Evolutionary conservation across 1,140 invertebrate genomes (phyloP), one percentile per base, ranked within the genome.

Genomic region (Dendroctonus ponderosae): DNA sequence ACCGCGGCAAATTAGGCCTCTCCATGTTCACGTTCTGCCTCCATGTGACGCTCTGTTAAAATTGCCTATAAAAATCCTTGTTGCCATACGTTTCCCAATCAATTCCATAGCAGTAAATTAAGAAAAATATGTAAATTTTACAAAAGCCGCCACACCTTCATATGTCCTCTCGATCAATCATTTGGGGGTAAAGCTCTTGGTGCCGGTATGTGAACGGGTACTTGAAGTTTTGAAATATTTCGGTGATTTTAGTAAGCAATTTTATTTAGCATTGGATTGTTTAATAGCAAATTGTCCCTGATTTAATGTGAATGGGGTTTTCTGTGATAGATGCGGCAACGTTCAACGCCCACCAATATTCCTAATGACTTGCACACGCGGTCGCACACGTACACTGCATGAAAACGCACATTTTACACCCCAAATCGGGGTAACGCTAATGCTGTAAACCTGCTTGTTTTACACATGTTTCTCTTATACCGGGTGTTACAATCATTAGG

Each of bases 301-400:
- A 12, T 46, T 52, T 26, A n/a, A 52, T 52, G n/a, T 7, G 57
- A 7, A 14, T 11, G 39, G 7, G 46, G 37, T 60, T 8, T 40
- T 11, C 12, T 54, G 11, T n/a, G 9, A 12, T 43, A 51, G 41
- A 53, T 40, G 48, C 53, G 56, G 56, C 57, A 66, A 61, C 57
- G 50, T 57, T 11, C 5, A 12, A 9, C 72, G 71, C 74, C 72
- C 76, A 75, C 76, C 75, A 78, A 78, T 78, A 78, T 78, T 77
- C 76, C 76, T 78, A 78, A 78, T 78, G 77, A 78, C 75, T 71
- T 71, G 68, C 70, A 73, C 77, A 78, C 72, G 75, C 69, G 70
- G 69, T 64, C 69, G 67, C 68, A 70, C 71, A 66, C 73, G 72
- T 74, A 72, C 68, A 73, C 73, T 76, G 74, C 71, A 76, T 77